phyloP scores from a whole-genome alignment of 1,140 invertebrate genomes.

The Augochlora pura region DNA sequence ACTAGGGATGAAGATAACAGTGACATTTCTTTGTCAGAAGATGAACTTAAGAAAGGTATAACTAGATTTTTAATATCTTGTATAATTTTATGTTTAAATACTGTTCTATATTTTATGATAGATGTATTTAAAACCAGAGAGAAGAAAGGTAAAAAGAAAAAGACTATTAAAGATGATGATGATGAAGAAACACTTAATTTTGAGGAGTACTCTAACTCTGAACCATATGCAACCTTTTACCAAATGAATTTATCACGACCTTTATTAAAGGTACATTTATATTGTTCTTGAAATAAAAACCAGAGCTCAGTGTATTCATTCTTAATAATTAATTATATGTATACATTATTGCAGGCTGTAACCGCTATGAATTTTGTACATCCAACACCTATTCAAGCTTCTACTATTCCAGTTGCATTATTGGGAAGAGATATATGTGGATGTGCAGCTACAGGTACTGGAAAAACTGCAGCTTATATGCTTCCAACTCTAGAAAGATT shows the following conservation, averaged over 20 bases:
- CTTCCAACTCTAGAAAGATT: slow-evolving; percentile 97
- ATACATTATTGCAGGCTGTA: slow-evolving; percentile 84
- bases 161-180: slow-evolving; percentile 73
- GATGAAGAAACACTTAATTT: slow-evolving; percentile 83
- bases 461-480: slow-evolving; percentile 99
- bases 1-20: slow-evolving; percentile 68
- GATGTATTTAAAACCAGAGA: slow-evolving; percentile 74
- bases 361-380: slow-evolving; percentile 92
- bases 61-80: slow-evolving; percentile 13
- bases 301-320: neutral
- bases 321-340: slow-evolving; percentile 17
- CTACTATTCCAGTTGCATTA: slow-evolving; percentile 96
- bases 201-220: slow-evolving; percentile 87
- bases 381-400: slow-evolving; percentile 97
- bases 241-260: slow-evolving; percentile 96
- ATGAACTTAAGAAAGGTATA: slow-evolving; percentile 86
- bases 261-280: slow-evolving; percentile 85
- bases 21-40: slow-evolving; percentile 83
- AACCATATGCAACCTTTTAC: slow-evolving; percentile 89
- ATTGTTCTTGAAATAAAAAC: neutral
- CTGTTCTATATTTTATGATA: slow-evolving; percentile 51
- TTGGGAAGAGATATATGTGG: slow-evolving; percentile 95
- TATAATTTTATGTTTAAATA: slow-evolving; percentile 2
- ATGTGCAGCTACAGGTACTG: slow-evolving; percentile 98
- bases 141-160: slow-evolving; percentile 67